Evolutionary conservation across 2,888 invertebrate genomes (phyloP).

Genomic region (Drosophila colorata): DNA sequence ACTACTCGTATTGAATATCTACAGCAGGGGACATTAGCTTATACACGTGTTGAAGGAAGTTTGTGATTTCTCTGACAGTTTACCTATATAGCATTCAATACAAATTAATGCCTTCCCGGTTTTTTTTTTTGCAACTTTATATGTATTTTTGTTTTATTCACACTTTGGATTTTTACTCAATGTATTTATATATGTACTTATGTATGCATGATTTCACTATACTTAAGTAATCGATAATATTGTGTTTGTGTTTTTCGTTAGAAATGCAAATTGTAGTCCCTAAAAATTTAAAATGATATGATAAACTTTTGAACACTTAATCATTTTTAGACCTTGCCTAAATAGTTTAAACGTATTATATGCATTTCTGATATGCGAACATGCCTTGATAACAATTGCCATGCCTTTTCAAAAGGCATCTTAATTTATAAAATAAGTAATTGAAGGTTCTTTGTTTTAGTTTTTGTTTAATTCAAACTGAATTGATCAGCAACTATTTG

Average conservation of each 20-base stretch:
- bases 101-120: constrained; percentile 14
- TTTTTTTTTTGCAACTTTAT: constrained; percentile 19
- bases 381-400: constrained; percentile 76
- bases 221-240: constrained; percentile 35
- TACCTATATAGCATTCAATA: constrained; percentile 35
- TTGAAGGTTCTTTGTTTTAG: constrained; percentile 10
- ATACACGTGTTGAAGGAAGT: constrained; percentile 66
- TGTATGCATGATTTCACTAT: constrained; percentile 44
- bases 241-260: constrained; percentile 34
- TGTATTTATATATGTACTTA: constrained; percentile 23
- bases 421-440: constrained; percentile 22
- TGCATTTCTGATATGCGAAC: constrained; percentile 68
- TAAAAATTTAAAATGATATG: constrained; percentile 57
- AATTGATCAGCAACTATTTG: constrained; percentile 40
- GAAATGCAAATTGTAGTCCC: constrained; percentile 51
- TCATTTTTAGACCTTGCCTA: constrained; percentile 44
- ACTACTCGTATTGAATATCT: constrained; percentile 69
- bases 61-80: constrained; percentile 58
- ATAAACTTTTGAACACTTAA: constrained; percentile 60
- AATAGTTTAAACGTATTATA: constrained; percentile 35
- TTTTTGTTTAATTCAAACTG: constrained; percentile 13
- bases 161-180: constrained; percentile 22
- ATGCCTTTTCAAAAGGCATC: constrained; percentile 35
- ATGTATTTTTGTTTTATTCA: constrained; percentile 35
- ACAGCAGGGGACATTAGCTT: constrained; percentile 62